Evolutionary conservation across 1,140 invertebrate species (phyloP), one percentile per base, ranked within the genome.

Genomic region (Lordiphosa stackelbergi): DNA sequence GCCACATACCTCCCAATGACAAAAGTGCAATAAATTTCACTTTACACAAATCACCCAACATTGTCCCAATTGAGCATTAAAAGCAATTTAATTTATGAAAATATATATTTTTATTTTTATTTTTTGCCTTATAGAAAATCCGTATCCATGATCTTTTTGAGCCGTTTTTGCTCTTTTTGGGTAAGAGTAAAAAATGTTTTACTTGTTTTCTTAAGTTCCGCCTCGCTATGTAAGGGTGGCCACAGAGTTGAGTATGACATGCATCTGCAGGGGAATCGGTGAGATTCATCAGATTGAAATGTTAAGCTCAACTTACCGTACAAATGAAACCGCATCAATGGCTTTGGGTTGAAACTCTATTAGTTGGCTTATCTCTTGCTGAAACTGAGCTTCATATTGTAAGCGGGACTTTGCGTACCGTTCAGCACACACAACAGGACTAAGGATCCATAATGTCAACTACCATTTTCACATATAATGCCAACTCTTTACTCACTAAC

Each of bases 181-280:
- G 49, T 43, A 5, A 70, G 57, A 3, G 51, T 31, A 57, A 95
- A 70, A 34, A 66, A 63, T 19, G 61, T 35, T 4, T 46, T 43
- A 6, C 36, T 37, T 1, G 58, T 51, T 5, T 46, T n/a, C 0
- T 38, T 47, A 6, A 73, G 5, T 11, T 73, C 70, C 1, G 7
- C 3, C 22, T 38, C 10, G 37, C 54, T 58, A 41, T 73, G 66
- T 16, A 66, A 36, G 3, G 70, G 66, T 4, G 66, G 70, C 70
- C 70, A 73, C 6, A 70, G 48, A 0, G 62, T 43, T 1, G 63
- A 66, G 42, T 56, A 62, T 1, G 68, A 9, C 4, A 66, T 53
- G 5, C 43, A 45, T 8, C 68, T 70, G 7, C 1, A 12, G n/a
- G 19, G 22, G 19, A 22, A 35, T 22, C n/a, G 12, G 2, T 11